phyloP scores from a whole-genome alignment of 2,888 invertebrate species.

The Scaeva pyrastri region DNA sequence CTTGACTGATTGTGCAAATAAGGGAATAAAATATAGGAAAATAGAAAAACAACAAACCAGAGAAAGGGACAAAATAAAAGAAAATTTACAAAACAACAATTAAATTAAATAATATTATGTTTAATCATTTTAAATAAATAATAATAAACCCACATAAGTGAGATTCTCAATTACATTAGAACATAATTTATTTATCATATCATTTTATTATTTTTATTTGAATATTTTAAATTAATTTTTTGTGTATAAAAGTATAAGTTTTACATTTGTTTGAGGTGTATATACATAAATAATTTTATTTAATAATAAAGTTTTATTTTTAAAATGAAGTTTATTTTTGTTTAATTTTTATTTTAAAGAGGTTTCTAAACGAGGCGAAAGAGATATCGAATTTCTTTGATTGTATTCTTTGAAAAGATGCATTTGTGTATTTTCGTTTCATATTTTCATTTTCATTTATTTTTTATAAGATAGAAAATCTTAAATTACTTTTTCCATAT shows the following conservation, averaged over 20 bases:
- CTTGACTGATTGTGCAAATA: slow-evolving; percentile 68
- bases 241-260: slow-evolving; percentile 30
- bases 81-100: slow-evolving; percentile 12
- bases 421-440: too few relatives aligned
- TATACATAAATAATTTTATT: slow-evolving; percentile 30
- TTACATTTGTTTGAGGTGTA: slow-evolving; percentile 23
- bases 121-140: slow-evolving; percentile 39
- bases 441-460: too few relatives aligned
- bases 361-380: not conserved
- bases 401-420: not conserved
- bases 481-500: too few relatives aligned
- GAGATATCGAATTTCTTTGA: not conserved
- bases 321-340: slow-evolving; percentile 6
- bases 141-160: slow-evolving; percentile 46
- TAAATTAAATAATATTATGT: slow-evolving; percentile 33
- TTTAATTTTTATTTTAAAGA: slow-evolving; percentile 1
- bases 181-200: slow-evolving; percentile 61
- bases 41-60: slow-evolving; percentile 22
- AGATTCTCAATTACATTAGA: slow-evolving; percentile 55
- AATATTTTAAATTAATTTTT: slow-evolving; percentile 20
- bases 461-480: too few relatives aligned
- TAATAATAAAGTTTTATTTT: slow-evolving; percentile 52
- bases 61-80: slow-evolving; percentile 42
- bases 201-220: slow-evolving; percentile 17
- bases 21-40: slow-evolving; percentile 13